Conservation (phyloP, 2,888 invertebrate species). For the Erebia palarica region DNA sequence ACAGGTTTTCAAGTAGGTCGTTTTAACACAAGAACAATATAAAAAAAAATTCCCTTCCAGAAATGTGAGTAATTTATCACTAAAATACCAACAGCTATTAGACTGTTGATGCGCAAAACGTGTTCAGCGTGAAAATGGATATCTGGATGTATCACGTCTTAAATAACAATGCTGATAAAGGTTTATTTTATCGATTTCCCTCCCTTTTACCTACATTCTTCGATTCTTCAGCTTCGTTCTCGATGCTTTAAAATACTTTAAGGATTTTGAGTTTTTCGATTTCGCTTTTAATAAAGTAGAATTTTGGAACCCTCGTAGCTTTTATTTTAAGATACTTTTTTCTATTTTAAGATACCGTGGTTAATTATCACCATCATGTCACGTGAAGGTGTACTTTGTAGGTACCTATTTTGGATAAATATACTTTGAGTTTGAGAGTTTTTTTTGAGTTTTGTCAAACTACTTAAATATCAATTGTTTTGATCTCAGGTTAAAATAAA, state of each 20-base stretch:
- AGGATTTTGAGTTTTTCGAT: neutral
- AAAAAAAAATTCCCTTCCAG: neutral
- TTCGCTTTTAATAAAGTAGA: neutral
- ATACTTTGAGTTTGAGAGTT: no score
- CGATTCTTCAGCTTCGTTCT: neutral
- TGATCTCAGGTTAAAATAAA: no score
- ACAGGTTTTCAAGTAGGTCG: neutral
- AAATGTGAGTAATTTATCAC: neutral
- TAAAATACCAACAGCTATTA: slow-evolving; percentile 2
- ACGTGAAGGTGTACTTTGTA: no score
- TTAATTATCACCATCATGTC: no score
- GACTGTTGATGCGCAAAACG: slow-evolving; percentile 1
- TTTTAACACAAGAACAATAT: neutral
- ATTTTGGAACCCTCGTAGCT: no score
- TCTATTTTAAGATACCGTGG: no score
- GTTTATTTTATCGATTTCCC: neutral
- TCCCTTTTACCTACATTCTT: neutral
- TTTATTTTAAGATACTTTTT: no score
- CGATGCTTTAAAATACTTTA: neutral
- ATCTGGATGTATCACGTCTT: neutral
- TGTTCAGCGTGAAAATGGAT: slow-evolving; percentile 13
- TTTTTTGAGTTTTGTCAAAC: neutral
- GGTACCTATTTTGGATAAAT: no score
- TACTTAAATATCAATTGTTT: no score
- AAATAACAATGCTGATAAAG: neutral